Evolutionary conservation across 2,888 invertebrate genomes (phyloP), one percentile per base, ranked within the genome.

Genomic region (Timema cristinae): DNA sequence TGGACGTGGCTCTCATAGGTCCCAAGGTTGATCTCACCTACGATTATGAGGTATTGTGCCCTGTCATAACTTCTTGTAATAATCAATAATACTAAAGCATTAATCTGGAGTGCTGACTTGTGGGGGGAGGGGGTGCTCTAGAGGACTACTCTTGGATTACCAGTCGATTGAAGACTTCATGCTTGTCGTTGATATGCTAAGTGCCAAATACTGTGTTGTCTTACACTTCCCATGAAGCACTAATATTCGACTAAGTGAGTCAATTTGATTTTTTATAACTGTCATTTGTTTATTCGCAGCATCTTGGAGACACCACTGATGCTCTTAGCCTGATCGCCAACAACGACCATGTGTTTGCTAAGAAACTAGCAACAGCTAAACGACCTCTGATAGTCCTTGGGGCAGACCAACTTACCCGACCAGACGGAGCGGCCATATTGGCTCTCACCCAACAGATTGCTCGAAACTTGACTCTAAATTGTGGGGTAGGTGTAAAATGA

Each of bases 321-420:
- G 82, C 91, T 32, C 85, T 99, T 52, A 86, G 90, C 74, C 88
- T 94, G 72, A 84, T 99, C 49, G 88, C 89, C 8, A 85, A 84
- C 75, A 94, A 93, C 13, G 84, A 83, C 13, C 88, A 97, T 86
- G 82, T 88, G 76, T 86, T 94, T 83, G 80, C 87, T 77, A 87
- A 89, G 80, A 88, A 87, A 71, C 82, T 97, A 76, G 85, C 89
- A 78, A 81, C 84, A 5, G 97, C 98, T 13, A 92, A 95, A 82
- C 90, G 90, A 72, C 98, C 99, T 6, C 83, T 97, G 72, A 91
- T 99, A 63, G 92, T 99, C 76, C 85, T 99, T 51, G 99, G 99
- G 16, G 91, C 94, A 6, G 92, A 93, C 76, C 88, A 91, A 73
- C 85, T 98, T 50, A 89, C 91, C 80, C 85, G 94, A 6, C 77